A percentile compares a stretch with the other conserved stretches of the same genome.
Evolutionary conservation across 2,797 vertebrate species (phyloP).

Genomic region (Acanthiza pusilla): DNA sequence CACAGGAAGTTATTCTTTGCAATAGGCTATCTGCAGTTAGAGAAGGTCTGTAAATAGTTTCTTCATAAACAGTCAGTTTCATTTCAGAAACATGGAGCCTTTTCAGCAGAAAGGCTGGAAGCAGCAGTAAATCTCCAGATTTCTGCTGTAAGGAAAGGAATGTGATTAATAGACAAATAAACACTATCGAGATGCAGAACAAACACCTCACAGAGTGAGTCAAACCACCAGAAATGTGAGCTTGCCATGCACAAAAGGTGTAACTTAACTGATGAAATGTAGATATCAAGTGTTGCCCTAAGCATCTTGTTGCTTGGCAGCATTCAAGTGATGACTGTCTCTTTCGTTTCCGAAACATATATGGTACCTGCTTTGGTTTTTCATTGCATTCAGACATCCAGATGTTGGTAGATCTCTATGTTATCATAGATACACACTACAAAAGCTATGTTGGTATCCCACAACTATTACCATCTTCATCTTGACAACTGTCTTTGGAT

Average conservation of each 20-base stretch:
- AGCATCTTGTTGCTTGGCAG: not conserved
- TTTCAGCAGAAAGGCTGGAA: not conserved
- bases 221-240: not conserved
- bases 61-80: not conserved
- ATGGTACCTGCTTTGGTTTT: not conserved
- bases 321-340: not conserved
- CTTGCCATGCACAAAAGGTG: not conserved
- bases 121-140: not conserved
- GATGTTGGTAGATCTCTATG: not conserved
- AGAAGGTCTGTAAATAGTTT: not conserved
- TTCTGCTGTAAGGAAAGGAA: not conserved
- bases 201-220: not conserved
- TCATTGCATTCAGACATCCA: not conserved
- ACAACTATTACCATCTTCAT: not conserved
- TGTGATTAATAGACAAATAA: not conserved
- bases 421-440: not conserved
- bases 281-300: not conserved
- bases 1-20: not conserved
- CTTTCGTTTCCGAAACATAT: not conserved
- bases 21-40: not conserved
- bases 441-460: not conserved
- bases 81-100: not conserved
- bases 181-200: not conserved
- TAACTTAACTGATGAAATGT: not conserved
- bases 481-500: not conserved